Evolutionary conservation across 1,140 invertebrate species (phyloP).

Genomic region (Drosophila miranda): DNA sequence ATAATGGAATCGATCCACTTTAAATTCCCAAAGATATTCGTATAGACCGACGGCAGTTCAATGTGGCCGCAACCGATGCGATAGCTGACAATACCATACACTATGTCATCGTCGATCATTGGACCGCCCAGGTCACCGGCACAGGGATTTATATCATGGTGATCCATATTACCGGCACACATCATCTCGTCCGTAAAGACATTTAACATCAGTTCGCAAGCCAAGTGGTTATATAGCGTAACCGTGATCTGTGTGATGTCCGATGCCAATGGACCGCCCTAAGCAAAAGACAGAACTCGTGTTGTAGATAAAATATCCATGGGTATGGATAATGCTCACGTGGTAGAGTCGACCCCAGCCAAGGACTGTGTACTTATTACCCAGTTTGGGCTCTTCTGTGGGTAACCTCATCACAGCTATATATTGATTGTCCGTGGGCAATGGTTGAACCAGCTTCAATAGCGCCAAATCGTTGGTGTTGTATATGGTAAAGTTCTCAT

Average conservation of each 20-base stretch:
- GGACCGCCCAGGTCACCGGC: constrained; percentile 48
- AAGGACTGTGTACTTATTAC: no score
- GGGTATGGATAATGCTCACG: no score
- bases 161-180: constrained; percentile 34
- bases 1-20: constrained; percentile 29
- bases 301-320: background rate
- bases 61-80: constrained; percentile 19
- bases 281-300: no score
- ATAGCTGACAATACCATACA: constrained; percentile 42
- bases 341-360: no score
- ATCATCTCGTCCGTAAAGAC: constrained; percentile 22
- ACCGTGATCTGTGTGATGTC: constrained; percentile 23
- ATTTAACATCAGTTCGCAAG: constrained; percentile 7
- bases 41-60: constrained; percentile 30
- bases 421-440: no score
- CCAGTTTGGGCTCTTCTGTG: no score
- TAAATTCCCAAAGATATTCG: constrained; percentile 31
- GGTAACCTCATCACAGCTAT: no score
- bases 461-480: constrained; percentile 18
- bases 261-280: constrained; percentile 30
- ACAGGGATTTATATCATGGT: constrained; percentile 18
- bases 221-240: background rate
- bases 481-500: constrained; percentile 34
- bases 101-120: background rate
- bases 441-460: no score